These are phyloP conservation scores for Luehdorfia chinensis DNA, from an alignment of 1,140 invertebrate genomes.

Conservation along the genomic window DNA sequence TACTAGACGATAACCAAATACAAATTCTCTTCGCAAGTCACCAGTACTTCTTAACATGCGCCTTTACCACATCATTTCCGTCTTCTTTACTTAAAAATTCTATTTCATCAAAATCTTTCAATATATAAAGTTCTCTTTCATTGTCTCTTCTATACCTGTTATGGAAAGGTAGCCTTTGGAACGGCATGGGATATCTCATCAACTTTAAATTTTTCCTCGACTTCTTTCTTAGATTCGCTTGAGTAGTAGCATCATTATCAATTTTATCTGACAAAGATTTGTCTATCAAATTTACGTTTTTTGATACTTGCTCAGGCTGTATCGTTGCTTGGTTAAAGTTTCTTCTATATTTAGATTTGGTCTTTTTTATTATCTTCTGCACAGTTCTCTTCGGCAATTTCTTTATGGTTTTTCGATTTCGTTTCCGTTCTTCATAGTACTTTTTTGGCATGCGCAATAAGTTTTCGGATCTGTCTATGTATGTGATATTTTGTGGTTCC, in stretches of 20 bases:
- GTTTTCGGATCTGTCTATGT: constrained; percentile 54
- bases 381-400: constrained; percentile 56
- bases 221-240: constrained; percentile 36
- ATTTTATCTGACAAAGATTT: constrained; percentile 21
- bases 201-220: constrained; percentile 39
- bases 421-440: constrained; percentile 36
- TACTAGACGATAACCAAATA: too few species aligned
- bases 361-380: constrained; percentile 67
- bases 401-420: constrained; percentile 38
- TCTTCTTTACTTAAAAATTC: constrained; percentile 45
- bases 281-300: too few species aligned
- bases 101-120: constrained; percentile 60
- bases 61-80: constrained; percentile 43
- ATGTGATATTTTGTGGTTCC: constrained; percentile 21
- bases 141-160: constrained; percentile 40
- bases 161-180: constrained; percentile 37
- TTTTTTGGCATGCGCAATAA: constrained; percentile 42
- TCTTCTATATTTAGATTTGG: constrained; percentile 37
- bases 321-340: constrained; percentile 31
- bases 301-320: constrained; percentile 25
- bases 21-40: too few species aligned
- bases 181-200: constrained; percentile 51
- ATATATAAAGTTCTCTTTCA: constrained; percentile 40
- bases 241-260: constrained; percentile 32
- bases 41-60: constrained; percentile 55